phyloP scores from a whole-genome alignment of 2,888 invertebrate species.

The Zeuzera pyrina region DNA sequence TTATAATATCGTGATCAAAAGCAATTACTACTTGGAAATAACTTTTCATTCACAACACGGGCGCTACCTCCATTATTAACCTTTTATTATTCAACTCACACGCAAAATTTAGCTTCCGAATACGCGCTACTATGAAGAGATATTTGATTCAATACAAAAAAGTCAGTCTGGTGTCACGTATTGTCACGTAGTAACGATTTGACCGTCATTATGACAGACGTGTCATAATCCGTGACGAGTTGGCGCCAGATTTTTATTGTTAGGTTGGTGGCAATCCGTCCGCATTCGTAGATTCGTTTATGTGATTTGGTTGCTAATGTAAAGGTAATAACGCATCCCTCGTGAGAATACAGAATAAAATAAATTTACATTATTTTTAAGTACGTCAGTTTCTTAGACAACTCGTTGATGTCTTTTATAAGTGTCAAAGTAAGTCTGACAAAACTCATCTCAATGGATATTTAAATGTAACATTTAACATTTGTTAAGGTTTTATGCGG shows the following conservation, averaged over 20 bases:
- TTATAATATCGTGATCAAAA: no score
- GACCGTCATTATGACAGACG: constrained; percentile 58
- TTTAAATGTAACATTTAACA: no score
- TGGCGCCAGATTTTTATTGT: constrained; percentile 66
- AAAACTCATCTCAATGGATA: no score
- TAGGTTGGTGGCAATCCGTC: constrained; percentile 29
- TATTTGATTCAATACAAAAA: constrained; percentile 53
- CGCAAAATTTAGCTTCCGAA: constrained; percentile 43
- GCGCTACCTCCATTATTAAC: constrained; percentile 8
- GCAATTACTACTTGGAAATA: no score
- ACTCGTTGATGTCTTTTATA: no score
- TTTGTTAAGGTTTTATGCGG: no score
- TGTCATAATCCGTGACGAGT: constrained; percentile 54
- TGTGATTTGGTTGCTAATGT: constrained; percentile 13
- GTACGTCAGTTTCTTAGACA: no score
- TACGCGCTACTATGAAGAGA: constrained; percentile 41
- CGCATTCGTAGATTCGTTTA: constrained; percentile 14
- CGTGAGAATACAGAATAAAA: no score
- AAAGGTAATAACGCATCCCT: neutral
- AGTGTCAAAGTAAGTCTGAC: no score
- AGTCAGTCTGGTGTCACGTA: constrained; percentile 30
- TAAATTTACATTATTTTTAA: no score
- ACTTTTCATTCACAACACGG: constrained; percentile 30
- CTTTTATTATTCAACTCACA: constrained; percentile 42
- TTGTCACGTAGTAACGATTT: constrained; percentile 62